Percentiles rank a stretch among this genome's conserved stretches.
Evolutionary conservation across 2,113 vertebrate genomes (phyloP).

Genomic region (Acrocephalus arundinaceus): DNA sequence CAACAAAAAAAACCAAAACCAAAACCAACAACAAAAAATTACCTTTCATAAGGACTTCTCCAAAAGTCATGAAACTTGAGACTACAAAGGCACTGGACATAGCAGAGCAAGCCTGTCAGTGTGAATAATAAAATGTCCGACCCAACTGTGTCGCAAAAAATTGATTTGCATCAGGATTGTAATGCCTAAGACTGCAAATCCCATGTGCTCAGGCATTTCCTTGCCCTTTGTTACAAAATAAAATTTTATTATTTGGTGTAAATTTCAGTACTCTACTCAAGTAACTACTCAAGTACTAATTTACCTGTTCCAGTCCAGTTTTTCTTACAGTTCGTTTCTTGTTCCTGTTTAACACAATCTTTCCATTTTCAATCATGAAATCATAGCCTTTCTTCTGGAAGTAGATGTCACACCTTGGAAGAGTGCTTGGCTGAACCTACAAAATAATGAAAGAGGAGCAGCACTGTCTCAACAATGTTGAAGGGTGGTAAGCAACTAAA

Average conservation of each 20-base stretch:
- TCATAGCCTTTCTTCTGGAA: conserved; percentile 81
- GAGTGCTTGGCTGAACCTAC: conserved; percentile 68
- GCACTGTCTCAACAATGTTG: neutral
- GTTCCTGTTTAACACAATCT: conserved; percentile 76
- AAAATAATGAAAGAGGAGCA: neutral
- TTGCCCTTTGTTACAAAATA: neutral
- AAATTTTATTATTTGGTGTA: neutral
- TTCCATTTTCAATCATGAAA: conserved; percentile 78
- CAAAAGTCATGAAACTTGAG: neutral
- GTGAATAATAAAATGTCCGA: neutral
- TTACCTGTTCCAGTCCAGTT: conserved; percentile 73
- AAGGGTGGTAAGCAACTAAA: neutral
- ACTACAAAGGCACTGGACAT: neutral
- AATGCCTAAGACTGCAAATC: neutral
- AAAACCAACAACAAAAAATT: neutral
- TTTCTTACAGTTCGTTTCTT: conserved; percentile 49
- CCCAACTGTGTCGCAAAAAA: neutral
- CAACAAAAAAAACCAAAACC: neutral
- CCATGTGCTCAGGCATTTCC: neutral
- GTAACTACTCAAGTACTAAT: neutral
- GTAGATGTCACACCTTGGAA: conserved; percentile 82
- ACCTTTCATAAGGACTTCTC: neutral
- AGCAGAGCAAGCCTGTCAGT: neutral
- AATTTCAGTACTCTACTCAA: neutral
- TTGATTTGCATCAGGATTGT: neutral